phyloP scores from a whole-genome alignment of 2,797 vertebrate genomes.

The Falco biarmicus region DNA sequence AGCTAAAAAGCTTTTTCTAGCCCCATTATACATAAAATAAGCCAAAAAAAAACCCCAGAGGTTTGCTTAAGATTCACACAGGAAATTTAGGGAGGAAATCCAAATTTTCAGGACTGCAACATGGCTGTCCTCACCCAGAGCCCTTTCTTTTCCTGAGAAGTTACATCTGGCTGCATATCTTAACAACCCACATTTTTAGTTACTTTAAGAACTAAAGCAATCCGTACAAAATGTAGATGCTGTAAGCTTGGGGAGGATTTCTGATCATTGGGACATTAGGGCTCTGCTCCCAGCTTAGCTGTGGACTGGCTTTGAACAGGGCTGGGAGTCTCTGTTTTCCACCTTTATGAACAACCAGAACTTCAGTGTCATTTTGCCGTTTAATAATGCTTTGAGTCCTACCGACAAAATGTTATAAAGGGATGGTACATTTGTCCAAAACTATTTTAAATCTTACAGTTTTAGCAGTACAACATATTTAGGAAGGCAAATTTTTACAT shows the following conservation, averaged over 20 bases:
- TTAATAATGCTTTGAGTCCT: background rate
- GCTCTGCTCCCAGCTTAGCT: background rate
- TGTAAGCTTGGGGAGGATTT: background rate
- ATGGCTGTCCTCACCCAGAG: background rate
- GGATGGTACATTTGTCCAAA: background rate
- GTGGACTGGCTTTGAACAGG: background rate
- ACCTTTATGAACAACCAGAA: fast-evolving
- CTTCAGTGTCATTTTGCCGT: background rate
- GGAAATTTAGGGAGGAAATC: background rate
- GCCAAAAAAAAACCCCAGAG: fast-evolving
- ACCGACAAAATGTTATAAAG: background rate
- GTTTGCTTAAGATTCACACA: background rate
- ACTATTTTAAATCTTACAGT: background rate
- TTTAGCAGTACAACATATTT: background rate
- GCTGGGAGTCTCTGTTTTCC: background rate
- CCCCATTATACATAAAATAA: background rate
- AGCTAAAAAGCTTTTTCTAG: background rate
- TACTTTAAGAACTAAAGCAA: background rate
- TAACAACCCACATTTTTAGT: background rate
- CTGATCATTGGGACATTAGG: background rate
- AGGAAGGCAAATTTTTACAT: background rate
- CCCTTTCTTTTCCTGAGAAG: background rate
- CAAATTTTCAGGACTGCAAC: background rate
- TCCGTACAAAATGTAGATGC: background rate
- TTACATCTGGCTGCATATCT: background rate